Evolutionary conservation across 2,113 vertebrate genomes (phyloP), one percentile per base, ranked within the genome.

Genomic region (Hemichromis elongatus): DNA sequence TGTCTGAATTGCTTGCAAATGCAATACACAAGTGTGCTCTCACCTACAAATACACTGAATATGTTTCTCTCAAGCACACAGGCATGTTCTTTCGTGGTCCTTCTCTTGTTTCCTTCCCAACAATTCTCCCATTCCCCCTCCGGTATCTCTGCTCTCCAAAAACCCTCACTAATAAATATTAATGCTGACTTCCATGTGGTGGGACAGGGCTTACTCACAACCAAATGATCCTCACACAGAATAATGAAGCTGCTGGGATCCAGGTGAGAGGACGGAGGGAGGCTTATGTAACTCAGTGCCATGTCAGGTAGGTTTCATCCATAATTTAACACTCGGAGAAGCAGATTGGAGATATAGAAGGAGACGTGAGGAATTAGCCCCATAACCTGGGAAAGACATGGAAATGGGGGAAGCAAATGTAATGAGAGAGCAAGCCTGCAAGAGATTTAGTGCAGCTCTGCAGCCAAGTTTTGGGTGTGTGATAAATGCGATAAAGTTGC

Each of bases 181-280:
- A 89, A 95, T 93, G 86, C 75, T 56, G 47, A 77, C 85, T 92
- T 85, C 88, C 86, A 70, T 90, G 93, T 59, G 91, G 86, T 54
- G 52, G 75, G 87, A 79, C 87, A 86, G 91, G 82, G 89, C 92
- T 93, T 89, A 91, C 90, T 93, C 92, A 88, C 92, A 81, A 89
- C 93, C 94, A 92, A 94, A 91, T 93, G 92, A 93, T 92, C 92
- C 91, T 94, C 88, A 90, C 89, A 87, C 84, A 81, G 92, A 91
- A 94, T 95, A 95, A 95, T 95, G 93, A 96, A 94, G 93, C 93
- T 84, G 11, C 92, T 88, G 93, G 95, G 95, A 94, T 92, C 87
- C 92, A 94, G 94, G 90, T 94, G 93, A 93, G 92, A 90, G 87
- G 87, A 93, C 77, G 47, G 83, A 82, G 86, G 92, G 88, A 88